Percentiles rank a stretch among this genome's conserved stretches.
Evolutionary conservation across 2,888 invertebrate genomes (phyloP).

Genomic region (Xylocampa areola): DNA sequence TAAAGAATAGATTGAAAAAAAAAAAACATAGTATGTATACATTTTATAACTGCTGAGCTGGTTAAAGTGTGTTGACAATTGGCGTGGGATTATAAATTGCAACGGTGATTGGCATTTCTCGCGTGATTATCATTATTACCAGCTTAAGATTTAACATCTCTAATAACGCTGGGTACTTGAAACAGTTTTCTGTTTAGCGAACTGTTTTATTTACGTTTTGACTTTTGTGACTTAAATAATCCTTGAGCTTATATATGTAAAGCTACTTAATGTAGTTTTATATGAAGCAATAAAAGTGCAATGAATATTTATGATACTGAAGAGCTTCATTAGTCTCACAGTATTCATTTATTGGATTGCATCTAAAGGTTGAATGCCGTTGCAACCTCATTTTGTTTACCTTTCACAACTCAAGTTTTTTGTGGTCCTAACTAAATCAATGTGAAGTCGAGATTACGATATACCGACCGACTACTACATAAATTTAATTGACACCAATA

Average conservation of each 20-base stretch:
- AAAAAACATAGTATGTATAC: conserved; percentile 5
- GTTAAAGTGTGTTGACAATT: conserved; percentile 23
- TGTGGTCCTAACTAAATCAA: conserved; percentile 20
- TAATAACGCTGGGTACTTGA: conserved; percentile 11
- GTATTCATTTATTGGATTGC: conserved; percentile 27
- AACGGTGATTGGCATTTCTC: conserved; percentile 19
- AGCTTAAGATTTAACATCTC: conserved; percentile 28
- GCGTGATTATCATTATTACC: conserved; percentile 6
- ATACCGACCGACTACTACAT: no score
- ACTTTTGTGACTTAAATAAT: no score
- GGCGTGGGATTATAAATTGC: conserved; percentile 31
- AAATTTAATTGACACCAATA: no score
- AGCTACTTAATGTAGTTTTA: background rate
- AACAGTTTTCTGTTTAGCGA: conserved; percentile 8
- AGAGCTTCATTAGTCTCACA: conserved; percentile 18
- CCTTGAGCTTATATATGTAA: background rate
- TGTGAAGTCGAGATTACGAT: conserved; percentile 13
- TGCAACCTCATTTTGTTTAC: conserved; percentile 50
- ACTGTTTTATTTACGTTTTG: conserved; percentile 1
- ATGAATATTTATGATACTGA: conserved; percentile 8
- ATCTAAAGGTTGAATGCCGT: conserved; percentile 35
- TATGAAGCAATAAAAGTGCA: conserved; percentile 7
- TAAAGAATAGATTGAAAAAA: no score
- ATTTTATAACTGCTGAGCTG: conserved; percentile 1
- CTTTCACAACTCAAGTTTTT: conserved; percentile 39